Evolutionary conservation across 2,888 invertebrate genomes (phyloP).

Genomic region (Drosophila quasianomalipes): DNA sequence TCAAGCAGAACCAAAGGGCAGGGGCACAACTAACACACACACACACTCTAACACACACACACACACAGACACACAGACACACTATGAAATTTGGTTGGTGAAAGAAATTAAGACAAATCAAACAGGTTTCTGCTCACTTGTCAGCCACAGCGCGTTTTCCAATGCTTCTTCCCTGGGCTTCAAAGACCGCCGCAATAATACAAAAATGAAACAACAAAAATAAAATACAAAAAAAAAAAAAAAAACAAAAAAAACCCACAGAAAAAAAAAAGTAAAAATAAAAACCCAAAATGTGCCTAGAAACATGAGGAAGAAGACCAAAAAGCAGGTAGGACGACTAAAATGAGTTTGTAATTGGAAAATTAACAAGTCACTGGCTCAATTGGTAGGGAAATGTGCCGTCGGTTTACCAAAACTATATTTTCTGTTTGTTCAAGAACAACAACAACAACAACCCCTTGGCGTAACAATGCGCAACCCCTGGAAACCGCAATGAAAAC

Average conservation of each 20-base stretch:
- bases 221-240: not conserved
- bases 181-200: conserved; percentile 33
- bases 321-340: conserved; percentile 27
- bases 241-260: conserved; percentile 4
- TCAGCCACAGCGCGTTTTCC: conserved; percentile 27
- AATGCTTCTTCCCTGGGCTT: conserved; percentile 14
- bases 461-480: conserved; percentile 6
- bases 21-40: conserved; percentile 15
- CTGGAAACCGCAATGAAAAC: conserved; percentile 25
- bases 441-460: conserved; percentile 18
- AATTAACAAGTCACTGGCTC: conserved; percentile 66
- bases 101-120: conserved; percentile 75
- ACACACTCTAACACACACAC: not conserved
- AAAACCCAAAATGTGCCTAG: conserved; percentile 10
- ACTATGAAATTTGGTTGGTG: conserved; percentile 46
- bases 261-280: not conserved
- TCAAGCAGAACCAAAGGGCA: conserved; percentile 9
- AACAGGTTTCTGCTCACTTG: conserved; percentile 61
- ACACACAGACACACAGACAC: conserved; percentile 21
- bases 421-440: not conserved
- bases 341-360: conserved; percentile 66
- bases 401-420: not conserved
- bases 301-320: conserved; percentile 5
- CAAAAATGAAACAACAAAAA: not conserved
- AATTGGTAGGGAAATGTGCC: conserved; percentile 18